Evolutionary conservation across 2,113 vertebrate genomes (phyloP).

Genomic region (Thunnus maccoyii): DNA sequence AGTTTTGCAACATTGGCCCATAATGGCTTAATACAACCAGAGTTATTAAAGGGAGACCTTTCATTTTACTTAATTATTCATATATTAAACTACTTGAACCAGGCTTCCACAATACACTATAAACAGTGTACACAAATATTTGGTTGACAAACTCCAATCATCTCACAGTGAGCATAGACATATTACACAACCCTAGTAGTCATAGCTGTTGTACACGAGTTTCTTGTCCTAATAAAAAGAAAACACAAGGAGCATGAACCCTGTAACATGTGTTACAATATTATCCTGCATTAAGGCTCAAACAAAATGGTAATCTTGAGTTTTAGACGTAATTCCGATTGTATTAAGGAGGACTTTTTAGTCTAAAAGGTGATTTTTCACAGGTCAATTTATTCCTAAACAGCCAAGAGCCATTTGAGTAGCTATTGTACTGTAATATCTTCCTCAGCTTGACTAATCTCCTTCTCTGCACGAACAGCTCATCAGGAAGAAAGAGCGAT

Average conservation of each 20-base stretch:
- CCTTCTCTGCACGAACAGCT: slow-evolving; percentile 39
- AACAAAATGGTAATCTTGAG: background rate
- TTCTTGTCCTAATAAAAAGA: background rate
- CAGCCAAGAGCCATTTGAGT: background rate
- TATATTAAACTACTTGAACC: no score
- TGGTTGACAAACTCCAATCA: no score
- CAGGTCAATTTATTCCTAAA: slow-evolving; percentile 22
- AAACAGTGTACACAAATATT: no score
- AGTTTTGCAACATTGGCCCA: background rate
- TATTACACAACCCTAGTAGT: no score
- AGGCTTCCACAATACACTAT: no score
- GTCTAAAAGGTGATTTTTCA: slow-evolving; percentile 23
- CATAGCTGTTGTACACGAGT: background rate
- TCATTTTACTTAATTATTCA: background rate
- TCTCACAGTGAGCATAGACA: no score
- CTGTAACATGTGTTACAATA: background rate
- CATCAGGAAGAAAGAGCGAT: slow-evolving; percentile 31
- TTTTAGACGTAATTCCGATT: background rate
- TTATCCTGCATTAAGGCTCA: background rate
- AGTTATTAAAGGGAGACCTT: background rate
- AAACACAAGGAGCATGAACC: background rate
- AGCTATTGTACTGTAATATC: slow-evolving; percentile 17
- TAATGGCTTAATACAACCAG: background rate
- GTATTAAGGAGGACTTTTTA: background rate
- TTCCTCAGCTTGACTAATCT: slow-evolving; percentile 61